phyloP scores from a whole-genome alignment of 2,113 vertebrate genomes.

The Onychorhynchus coronatus region DNA sequence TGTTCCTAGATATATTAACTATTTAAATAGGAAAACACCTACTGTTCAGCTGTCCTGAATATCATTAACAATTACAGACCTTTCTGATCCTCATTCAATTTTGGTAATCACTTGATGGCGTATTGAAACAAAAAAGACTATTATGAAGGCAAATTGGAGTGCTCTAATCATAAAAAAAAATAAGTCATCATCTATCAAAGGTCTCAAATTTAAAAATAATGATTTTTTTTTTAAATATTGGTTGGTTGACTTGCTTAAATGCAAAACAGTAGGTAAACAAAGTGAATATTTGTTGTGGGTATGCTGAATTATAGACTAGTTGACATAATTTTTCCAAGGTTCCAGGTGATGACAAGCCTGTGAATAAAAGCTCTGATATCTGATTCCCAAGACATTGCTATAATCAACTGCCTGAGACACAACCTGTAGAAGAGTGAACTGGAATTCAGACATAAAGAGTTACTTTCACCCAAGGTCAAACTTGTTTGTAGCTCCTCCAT shows the following conservation, averaged over 20 bases:
- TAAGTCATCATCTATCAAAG: neutral
- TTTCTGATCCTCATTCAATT: neutral
- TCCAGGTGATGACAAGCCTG: neutral
- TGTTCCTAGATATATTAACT: neutral
- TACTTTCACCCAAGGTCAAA: neutral
- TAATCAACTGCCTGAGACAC: neutral
- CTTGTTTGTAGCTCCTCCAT: neutral
- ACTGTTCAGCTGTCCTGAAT: neutral
- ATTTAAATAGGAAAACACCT: neutral
- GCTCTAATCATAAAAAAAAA: neutral
- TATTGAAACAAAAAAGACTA: neutral
- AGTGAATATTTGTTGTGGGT: neutral
- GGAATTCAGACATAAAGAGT: neutral
- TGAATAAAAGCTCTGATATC: neutral
- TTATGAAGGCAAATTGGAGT: neutral
- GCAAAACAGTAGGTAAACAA: neutral
- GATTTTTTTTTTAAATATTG: neutral
- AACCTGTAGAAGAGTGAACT: neutral
- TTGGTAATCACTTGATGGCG: neutral
- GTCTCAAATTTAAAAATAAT: neutral
- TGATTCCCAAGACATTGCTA: neutral
- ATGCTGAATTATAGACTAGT: neutral
- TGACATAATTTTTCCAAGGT: neutral
- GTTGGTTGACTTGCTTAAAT: neutral
- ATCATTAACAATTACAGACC: neutral